Evolutionary conservation across 2,888 invertebrate genomes (phyloP).

Genomic region (Cynaeus angustus): DNA sequence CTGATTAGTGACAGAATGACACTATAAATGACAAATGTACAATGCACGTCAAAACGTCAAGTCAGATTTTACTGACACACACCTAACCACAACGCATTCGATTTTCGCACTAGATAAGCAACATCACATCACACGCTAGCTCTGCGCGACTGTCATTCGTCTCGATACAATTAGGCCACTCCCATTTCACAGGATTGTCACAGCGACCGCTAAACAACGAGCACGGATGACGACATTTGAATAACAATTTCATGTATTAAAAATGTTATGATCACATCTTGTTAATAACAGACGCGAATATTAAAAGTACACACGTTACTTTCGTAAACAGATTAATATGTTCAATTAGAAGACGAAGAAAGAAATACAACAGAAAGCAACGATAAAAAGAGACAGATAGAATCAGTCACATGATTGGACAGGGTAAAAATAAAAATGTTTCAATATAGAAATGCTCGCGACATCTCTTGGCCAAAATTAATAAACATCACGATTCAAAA

Average conservation of each 20-base stretch:
- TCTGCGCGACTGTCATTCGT: conserved; percentile 22
- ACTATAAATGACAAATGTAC: conserved; percentile 2
- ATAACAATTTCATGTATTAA: conserved; percentile 23
- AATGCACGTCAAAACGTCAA: conserved; percentile 6
- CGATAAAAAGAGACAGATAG: too few relatives aligned
- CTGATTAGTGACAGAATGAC: conserved; percentile 9
- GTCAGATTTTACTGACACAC: not conserved
- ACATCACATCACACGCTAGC: conserved; percentile 18
- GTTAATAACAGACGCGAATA: conserved; percentile 33
- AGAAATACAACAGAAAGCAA: not conserved
- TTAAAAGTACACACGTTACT: conserved; percentile 17
- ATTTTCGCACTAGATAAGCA: conserved; percentile 13
- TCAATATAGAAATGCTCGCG: too few relatives aligned
- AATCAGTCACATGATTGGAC: too few relatives aligned
- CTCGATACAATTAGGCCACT: conserved; percentile 27
- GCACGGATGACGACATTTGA: conserved; percentile 1
- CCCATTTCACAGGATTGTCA: conserved; percentile 18
- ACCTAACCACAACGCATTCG: conserved; percentile 4
- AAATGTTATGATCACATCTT: conserved; percentile 21
- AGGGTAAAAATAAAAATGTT: too few relatives aligned
- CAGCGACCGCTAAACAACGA: not conserved
- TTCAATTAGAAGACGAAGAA: conserved; percentile 20
- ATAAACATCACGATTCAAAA: too few relatives aligned
- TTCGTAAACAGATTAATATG: conserved; percentile 30
- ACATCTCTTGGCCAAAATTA: too few relatives aligned